A percentile compares a stretch with the other conserved stretches of the same genome.
Evolutionary conservation across 1,140 invertebrate species (phyloP).

Genomic region (Drosophila lacertosa): DNA sequence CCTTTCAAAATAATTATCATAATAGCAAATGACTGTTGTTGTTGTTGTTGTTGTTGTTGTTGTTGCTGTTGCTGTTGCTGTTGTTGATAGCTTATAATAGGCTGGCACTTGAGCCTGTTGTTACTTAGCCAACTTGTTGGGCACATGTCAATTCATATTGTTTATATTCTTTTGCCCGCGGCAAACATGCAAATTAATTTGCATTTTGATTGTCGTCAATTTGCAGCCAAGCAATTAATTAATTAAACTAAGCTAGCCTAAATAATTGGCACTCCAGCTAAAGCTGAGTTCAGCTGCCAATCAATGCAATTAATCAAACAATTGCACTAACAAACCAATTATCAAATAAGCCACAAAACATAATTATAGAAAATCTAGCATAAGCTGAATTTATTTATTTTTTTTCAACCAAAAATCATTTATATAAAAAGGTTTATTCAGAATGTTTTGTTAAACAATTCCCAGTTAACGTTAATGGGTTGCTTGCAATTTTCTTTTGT

Average conservation of each 20-base stretch:
- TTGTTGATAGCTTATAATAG: conserved; percentile 11
- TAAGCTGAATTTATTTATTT: too few species aligned
- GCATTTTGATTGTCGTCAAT: conserved; percentile 7
- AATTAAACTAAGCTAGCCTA: background rate
- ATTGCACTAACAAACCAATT: too few species aligned
- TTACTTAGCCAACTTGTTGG: conserved; percentile 34
- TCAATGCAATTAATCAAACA: too few species aligned
- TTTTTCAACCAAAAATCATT: too few species aligned
- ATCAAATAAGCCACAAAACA: too few species aligned
- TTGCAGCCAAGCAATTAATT: background rate
- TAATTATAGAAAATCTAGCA: too few species aligned
- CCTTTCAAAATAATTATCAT: conserved; percentile 71
- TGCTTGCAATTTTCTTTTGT: too few species aligned
- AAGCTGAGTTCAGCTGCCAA: too few species aligned
- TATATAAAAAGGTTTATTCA: too few species aligned
- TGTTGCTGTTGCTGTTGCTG: background rate
- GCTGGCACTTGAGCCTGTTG: conserved; percentile 18
- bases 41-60: conserved; percentile 31
- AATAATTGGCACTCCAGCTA: too few species aligned
- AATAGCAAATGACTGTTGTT: conserved; percentile 59
- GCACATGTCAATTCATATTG: conserved; percentile 25
- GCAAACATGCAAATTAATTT: conserved; percentile 26
- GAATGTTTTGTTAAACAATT: too few species aligned
- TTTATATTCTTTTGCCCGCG: background rate
- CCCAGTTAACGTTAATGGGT: too few species aligned